phyloP scores from a whole-genome alignment of 2,888 invertebrate species.

The Leptogaster cylindrica region DNA sequence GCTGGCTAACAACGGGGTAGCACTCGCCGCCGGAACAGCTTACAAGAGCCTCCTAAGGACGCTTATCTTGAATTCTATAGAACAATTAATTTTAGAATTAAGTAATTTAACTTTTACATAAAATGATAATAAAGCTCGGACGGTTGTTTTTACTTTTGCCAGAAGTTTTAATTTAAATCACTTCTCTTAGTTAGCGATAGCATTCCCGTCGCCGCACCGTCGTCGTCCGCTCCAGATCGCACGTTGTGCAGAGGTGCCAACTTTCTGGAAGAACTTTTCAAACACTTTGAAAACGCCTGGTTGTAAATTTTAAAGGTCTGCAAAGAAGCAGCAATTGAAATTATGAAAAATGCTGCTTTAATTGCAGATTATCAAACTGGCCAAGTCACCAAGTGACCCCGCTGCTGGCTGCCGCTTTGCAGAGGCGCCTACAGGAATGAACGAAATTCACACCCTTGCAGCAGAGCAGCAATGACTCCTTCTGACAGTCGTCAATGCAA shows the following conservation, averaged over 20 bases:
- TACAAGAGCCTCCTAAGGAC: constrained; percentile 10
- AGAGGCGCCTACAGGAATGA: no score
- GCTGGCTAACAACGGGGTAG: constrained; percentile 4
- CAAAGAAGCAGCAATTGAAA: constrained; percentile 13
- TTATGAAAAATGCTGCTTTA: background rate
- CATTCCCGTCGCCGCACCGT: background rate
- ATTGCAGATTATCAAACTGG: background rate
- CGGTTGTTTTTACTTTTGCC: constrained; percentile 34
- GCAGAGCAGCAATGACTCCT: no score
- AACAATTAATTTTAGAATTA: constrained; percentile 44
- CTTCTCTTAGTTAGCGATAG: constrained; percentile 10
- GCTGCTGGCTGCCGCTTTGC: no score
- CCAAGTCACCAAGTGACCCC: background rate
- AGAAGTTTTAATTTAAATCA: constrained; percentile 42
- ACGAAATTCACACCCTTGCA: no score
- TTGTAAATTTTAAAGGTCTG: constrained; percentile 25
- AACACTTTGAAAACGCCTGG: background rate
- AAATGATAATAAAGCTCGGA: constrained; percentile 41
- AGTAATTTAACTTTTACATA: constrained; percentile 43
- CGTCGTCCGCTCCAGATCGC: background rate
- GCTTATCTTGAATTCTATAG: constrained; percentile 32
- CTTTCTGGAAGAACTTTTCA: background rate
- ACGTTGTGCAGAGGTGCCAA: constrained; percentile 7
- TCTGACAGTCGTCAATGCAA: no score
- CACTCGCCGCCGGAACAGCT: background rate